Evolutionary conservation across 2,888 invertebrate genomes (phyloP), one percentile per base, ranked within the genome.

Genomic region (Acheta domesticus): DNA sequence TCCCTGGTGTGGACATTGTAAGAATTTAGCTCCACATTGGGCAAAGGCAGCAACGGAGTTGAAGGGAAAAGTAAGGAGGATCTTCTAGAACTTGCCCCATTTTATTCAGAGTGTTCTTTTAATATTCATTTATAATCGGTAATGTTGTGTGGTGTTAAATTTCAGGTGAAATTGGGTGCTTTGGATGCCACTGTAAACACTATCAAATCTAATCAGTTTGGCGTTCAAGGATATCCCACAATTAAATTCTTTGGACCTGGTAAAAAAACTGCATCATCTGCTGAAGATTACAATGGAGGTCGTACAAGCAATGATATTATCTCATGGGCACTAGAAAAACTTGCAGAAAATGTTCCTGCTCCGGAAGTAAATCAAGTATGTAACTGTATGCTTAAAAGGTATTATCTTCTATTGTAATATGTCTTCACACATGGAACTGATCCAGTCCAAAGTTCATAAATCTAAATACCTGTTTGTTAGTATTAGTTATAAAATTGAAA

Each of bases 1-100:
- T 11, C 96, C 96, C 0, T 97, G 97, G 95, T 98, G 97, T 87
- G 97, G 97, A 11, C 97, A 98, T 87, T 98, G 98, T 88, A 98
- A 99, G 89, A 97, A 94, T 86, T 89, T 99, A 79, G 98, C 95
- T 79, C 99, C 99, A 0, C 95, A 98, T 83, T 99, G 98, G 98
- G 95, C 94, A 16, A 92, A 94, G 85, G 99, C 99, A 2, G 99
- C 99, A 21, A 89, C 93, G 8, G 94, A 98, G 86, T 91, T 99
- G 23, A 98, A 97, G 88, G 99, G 98, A 84, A 98, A 98, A 90
- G 94, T 92, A 82, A 48, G 48, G 20, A 74, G 16, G 14, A 21
- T 48, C 62, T 19, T 19, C 62, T 62, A 62, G 19, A 62, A 19
- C 62, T 62, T 62, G 1, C 16, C 5, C 8, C 62, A 62, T 19